phyloP scores from a whole-genome alignment of 2,888 invertebrate species.

The Cistogaster globosa region DNA sequence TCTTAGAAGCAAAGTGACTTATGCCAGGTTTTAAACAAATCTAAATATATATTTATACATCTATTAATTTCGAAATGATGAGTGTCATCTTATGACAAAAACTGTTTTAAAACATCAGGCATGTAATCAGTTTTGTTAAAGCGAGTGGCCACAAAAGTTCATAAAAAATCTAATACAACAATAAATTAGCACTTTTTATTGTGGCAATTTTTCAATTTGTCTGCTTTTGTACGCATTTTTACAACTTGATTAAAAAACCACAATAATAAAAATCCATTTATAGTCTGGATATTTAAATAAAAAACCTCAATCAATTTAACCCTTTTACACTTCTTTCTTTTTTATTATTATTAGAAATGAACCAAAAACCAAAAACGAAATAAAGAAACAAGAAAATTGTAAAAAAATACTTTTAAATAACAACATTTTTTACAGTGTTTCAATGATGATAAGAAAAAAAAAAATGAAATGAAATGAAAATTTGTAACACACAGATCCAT shows the following conservation, averaged over 20 bases:
- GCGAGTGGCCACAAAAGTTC: background rate
- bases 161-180: background rate
- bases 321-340: constrained; percentile 42
- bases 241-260: constrained; percentile 66
- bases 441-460: constrained; percentile 25
- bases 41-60: no score
- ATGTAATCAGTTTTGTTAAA: background rate
- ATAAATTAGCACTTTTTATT: background rate
- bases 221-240: constrained; percentile 21
- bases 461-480: no score
- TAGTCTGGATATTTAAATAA: constrained; percentile 56
- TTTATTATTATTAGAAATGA: constrained; percentile 22
- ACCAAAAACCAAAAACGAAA: background rate
- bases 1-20: no score
- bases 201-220: constrained; percentile 16
- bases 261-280: constrained; percentile 51
- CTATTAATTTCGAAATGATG: no score
- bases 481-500: background rate
- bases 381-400: constrained; percentile 17
- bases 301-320: constrained; percentile 49
- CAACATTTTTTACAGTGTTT: constrained; percentile 50
- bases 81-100: no score
- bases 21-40: no score
- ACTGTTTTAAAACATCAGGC: no score
- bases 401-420: constrained; percentile 46